Percentiles rank a stretch among this genome's conserved stretches.
phyloP scores from a whole-genome alignment of 2,888 invertebrate genomes.

The Chymomyza amoena region DNA sequence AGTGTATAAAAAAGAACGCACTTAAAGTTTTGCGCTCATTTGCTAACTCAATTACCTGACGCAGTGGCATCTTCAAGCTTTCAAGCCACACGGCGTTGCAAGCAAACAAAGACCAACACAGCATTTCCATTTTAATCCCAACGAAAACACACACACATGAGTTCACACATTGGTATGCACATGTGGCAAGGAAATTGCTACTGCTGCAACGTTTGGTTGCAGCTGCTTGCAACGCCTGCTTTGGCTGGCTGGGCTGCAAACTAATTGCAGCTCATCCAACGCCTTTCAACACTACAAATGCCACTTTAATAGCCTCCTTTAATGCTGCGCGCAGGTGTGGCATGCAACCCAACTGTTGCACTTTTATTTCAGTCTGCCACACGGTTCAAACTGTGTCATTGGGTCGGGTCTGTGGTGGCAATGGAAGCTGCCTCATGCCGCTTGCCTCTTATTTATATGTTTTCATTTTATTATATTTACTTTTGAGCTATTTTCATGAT shows the following conservation, averaged over 20 bases:
- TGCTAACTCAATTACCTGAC: constrained; percentile 38
- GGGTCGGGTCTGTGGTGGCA: constrained; percentile 34
- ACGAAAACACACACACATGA: constrained; percentile 9
- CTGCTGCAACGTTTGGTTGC: not conserved
- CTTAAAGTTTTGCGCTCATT: constrained; percentile 3
- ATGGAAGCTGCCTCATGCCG: constrained; percentile 18
- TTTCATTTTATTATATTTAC: constrained; percentile 42
- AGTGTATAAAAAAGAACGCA: not conserved
- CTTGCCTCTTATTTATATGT: constrained; percentile 3
- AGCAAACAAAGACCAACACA: constrained; percentile 24
- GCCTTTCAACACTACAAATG: constrained; percentile 60
- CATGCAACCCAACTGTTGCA: constrained; percentile 39
- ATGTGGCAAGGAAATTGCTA: not conserved
- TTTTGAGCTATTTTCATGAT: constrained; percentile 39
- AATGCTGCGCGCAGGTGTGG: constrained; percentile 8
- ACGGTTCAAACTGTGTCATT: constrained; percentile 59
- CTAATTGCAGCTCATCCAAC: constrained; percentile 52
- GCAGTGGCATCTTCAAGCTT: constrained; percentile 27
- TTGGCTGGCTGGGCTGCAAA: constrained; percentile 3
- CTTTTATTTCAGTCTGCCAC: not conserved
- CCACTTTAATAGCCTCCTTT: constrained; percentile 58
- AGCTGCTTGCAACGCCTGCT: not conserved
- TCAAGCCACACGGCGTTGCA: constrained; percentile 13
- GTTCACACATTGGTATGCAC: not conserved
- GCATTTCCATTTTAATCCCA: constrained; percentile 53